Percentiles rank a stretch among this genome's conserved stretches.
These are phyloP conservation scores for Lasioglossum calceatum DNA, from an alignment of 2,888 invertebrate species.

Conservation along the genomic window DNA sequence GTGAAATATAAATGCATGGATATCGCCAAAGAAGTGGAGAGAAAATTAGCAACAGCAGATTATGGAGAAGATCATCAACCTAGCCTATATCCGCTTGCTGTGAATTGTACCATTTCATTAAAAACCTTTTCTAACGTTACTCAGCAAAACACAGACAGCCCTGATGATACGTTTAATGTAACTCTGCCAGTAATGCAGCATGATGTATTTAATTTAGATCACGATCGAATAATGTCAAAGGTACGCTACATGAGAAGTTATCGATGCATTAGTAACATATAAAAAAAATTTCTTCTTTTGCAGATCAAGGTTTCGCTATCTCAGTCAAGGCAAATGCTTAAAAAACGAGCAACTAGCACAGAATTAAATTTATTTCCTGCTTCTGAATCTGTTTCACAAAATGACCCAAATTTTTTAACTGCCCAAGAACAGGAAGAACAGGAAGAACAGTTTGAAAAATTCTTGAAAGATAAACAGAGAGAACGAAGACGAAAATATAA, in stretches of 20 bases:
- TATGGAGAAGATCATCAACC: slow-evolving; percentile 89
- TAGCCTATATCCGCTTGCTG: slow-evolving; percentile 64
- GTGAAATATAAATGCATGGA: slow-evolving; percentile 88
- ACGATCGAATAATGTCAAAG: slow-evolving; percentile 87
- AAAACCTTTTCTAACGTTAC: slow-evolving; percentile 5
- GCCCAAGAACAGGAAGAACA: slow-evolving; percentile 84
- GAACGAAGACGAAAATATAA: slow-evolving; percentile 62
- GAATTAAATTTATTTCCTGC: background rate
- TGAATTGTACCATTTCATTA: slow-evolving; percentile 20
- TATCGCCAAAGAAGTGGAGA: slow-evolving; percentile 87
- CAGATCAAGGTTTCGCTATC: slow-evolving; percentile 79
- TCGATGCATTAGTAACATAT: slow-evolving; percentile 6
- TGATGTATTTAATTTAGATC: slow-evolving; percentile 90
- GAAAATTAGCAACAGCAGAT: slow-evolving; percentile 87
- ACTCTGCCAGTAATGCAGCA: slow-evolving; percentile 90
- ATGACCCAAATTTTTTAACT: slow-evolving; percentile 54
- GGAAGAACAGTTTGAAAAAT: slow-evolving; percentile 86
- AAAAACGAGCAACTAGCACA: slow-evolving; percentile 42
- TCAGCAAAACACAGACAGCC: slow-evolving; percentile 25
- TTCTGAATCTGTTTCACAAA: slow-evolving; percentile 38
- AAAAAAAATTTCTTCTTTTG: slow-evolving; percentile 21
- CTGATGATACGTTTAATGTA: slow-evolving; percentile 80
- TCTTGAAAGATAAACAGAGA: slow-evolving; percentile 86
- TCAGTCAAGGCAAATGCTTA: slow-evolving; percentile 78
- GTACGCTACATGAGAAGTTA: slow-evolving; percentile 70